Conservation (phyloP, 2,888 invertebrate genomes). For the Caenorhabditis sp. region DNA sequence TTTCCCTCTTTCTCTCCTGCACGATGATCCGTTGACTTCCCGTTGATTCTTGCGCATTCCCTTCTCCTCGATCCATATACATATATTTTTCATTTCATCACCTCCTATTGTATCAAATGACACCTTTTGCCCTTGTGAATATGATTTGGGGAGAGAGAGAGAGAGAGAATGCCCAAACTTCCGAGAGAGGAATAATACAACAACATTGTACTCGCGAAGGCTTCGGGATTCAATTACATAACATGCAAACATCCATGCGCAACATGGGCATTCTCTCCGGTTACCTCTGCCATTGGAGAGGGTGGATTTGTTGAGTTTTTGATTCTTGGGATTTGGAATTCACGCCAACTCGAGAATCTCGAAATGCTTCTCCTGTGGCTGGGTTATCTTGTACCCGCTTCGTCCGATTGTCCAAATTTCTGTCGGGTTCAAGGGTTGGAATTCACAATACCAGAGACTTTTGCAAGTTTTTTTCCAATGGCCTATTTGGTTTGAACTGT, state of each 20-base stretch:
- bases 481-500: too few species aligned
- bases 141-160: slow-evolving; percentile 6
- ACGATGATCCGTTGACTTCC: slow-evolving; percentile 36
- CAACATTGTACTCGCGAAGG: not conserved
- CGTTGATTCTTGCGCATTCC: slow-evolving; percentile 34
- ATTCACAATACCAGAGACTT: too few species aligned
- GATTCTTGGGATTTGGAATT: too few species aligned
- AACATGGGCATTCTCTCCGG: not conserved
- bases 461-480: too few species aligned
- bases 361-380: too few species aligned
- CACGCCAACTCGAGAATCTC: too few species aligned
- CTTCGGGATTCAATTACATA: slow-evolving; percentile 48
- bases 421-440: too few species aligned
- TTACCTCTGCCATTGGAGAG: slow-evolving; percentile 1
- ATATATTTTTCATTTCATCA: slow-evolving; percentile 5
- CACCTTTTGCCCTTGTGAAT: slow-evolving; percentile 36
- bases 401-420: too few species aligned
- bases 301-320: too few species aligned
- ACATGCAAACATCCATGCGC: too few species aligned
- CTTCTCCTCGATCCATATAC: not conserved
- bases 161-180: slow-evolving; percentile 41
- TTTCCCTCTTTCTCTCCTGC: too few species aligned
- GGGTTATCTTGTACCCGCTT: too few species aligned
- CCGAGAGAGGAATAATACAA: not conserved
- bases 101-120: slow-evolving; percentile 43